Percentiles rank a stretch among this genome's conserved stretches.
These are phyloP conservation scores for Neogobius melanostomus DNA, from an alignment of 2,113 vertebrate genomes.

Conservation along the genomic window DNA sequence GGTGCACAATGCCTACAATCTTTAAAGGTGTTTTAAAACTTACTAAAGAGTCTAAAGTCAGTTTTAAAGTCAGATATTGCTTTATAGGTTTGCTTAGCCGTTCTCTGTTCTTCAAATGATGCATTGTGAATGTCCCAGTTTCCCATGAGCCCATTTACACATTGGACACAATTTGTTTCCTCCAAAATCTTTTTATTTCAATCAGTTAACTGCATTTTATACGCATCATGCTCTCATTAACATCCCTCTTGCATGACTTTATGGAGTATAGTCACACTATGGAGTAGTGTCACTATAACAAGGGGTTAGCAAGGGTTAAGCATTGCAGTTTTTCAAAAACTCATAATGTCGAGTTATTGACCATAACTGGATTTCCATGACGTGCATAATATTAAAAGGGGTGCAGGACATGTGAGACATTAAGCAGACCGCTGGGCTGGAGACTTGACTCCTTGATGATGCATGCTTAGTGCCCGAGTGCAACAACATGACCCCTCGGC, in stretches of 20 bases:
- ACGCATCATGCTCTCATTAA: constrained; percentile 15
- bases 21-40: background rate
- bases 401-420: too few species aligned
- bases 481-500: too few species aligned
- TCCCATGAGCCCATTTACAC: constrained; percentile 27
- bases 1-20: constrained; percentile 24
- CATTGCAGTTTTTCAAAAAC: constrained; percentile 1
- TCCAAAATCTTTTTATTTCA: constrained; percentile 12
- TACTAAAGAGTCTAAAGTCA: background rate
- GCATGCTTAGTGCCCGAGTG: too few species aligned
- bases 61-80: background rate
- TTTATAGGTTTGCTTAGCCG: constrained; percentile 25
- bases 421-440: too few species aligned
- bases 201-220: constrained; percentile 22
- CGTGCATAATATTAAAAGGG: background rate
- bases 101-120: constrained; percentile 17
- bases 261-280: constrained; percentile 61
- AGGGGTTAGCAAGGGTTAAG: constrained; percentile 1
- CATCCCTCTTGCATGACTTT: constrained; percentile 74
- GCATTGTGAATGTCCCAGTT: constrained; percentile 15
- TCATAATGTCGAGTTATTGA: background rate
- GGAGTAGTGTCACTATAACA: constrained; percentile 49
- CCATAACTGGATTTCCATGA: background rate
- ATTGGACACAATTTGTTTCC: constrained; percentile 14
- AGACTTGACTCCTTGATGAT: too few species aligned